Evolutionary conservation across 2,888 invertebrate species (phyloP).

Genomic region (Melanophora roralis): DNA sequence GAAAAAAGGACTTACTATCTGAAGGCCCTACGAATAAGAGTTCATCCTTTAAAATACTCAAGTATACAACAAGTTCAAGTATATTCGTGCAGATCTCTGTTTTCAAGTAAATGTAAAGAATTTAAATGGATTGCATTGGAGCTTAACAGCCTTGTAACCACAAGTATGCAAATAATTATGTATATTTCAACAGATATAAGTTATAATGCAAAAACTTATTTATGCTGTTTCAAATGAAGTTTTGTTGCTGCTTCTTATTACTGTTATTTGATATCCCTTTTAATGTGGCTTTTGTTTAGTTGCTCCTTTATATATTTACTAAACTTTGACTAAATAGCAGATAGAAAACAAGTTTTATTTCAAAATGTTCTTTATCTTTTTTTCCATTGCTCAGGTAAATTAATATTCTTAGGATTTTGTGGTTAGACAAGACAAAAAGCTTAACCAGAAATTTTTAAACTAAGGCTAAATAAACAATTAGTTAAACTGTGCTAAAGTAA

Average conservation of each 20-base stretch:
- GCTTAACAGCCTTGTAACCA: conserved; percentile 16
- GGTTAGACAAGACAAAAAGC: too few relatives aligned
- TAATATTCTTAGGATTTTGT: conserved; percentile 46
- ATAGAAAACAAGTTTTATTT: background rate
- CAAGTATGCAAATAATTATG: conserved; percentile 41
- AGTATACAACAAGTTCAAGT: too few relatives aligned
- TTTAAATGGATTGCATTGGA: too few relatives aligned
- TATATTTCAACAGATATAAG: conserved; percentile 17
- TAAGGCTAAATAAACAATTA: too few relatives aligned
- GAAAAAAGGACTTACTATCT: too few relatives aligned
- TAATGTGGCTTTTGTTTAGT: conserved; percentile 11
- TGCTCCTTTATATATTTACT: conserved; percentile 13
- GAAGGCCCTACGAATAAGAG: too few relatives aligned
- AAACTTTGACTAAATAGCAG: conserved; percentile 39
- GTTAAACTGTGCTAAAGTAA: too few relatives aligned
- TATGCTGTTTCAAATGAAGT: background rate
- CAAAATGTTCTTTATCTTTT: too few relatives aligned
- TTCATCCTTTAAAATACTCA: too few relatives aligned
- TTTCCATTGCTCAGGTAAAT: conserved; percentile 22
- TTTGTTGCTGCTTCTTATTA: background rate
- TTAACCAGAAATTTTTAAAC: too few relatives aligned
- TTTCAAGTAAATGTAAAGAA: too few relatives aligned
- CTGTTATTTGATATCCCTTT: conserved; percentile 56
- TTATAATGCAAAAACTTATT: background rate
- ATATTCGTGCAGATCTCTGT: too few relatives aligned